phyloP scores from a whole-genome alignment of 2,888 invertebrate species.

The Patella ulyssiponensis region DNA sequence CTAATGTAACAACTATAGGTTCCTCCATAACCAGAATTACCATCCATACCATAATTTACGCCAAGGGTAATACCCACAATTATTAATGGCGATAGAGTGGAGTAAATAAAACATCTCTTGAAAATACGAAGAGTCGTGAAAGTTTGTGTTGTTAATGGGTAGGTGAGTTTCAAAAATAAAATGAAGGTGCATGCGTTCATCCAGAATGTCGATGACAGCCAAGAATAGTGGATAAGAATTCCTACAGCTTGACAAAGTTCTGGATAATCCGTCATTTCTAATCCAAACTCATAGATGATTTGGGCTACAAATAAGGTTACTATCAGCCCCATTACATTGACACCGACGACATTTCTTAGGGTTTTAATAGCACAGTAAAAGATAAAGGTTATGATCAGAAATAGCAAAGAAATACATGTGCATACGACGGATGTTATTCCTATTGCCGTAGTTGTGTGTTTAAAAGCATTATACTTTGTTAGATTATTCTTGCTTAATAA shows the following conservation, averaged over 20 bases:
- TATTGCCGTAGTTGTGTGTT: background rate
- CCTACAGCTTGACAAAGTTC: background rate
- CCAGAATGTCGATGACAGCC: constrained; percentile 1
- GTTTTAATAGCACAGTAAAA: background rate
- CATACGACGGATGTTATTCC: background rate
- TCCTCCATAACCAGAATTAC: background rate
- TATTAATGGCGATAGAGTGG: background rate
- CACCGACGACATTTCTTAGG: background rate
- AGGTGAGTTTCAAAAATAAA: background rate
- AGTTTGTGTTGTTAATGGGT: background rate
- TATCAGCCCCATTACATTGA: constrained; percentile 1
- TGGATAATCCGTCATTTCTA: background rate
- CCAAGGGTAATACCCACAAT: background rate
- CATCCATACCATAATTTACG: background rate
- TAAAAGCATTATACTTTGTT: too few relatives aligned
- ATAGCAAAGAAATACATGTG: constrained; percentile 2
- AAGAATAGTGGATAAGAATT: background rate
- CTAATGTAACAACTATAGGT: background rate
- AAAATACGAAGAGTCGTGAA: background rate
- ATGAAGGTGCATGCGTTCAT: background rate
- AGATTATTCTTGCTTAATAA: too few relatives aligned
- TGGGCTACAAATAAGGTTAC: background rate
- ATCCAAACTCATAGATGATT: background rate
- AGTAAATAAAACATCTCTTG: background rate
- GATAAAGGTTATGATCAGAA: background rate